Evolutionary conservation across 2,797 vertebrate genomes (phyloP), one percentile per base, ranked within the genome.

Genomic region (Enteromius treurensis): DNA sequence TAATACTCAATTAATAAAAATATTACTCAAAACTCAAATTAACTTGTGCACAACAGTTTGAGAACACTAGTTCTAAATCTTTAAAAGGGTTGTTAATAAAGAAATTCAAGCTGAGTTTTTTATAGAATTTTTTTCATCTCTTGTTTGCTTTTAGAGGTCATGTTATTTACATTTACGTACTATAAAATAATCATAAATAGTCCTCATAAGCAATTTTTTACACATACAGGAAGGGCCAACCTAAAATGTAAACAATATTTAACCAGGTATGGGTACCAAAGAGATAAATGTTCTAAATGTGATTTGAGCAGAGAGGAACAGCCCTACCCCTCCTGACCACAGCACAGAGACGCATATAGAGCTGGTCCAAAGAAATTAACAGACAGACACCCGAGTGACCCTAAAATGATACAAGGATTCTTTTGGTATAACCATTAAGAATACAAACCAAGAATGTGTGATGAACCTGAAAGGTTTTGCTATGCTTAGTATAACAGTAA

Each of bases 221-320:
- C 15, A 75, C 5, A 65, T 19, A 76, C 60, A 58, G 62, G 81
- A 68, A 82, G 17, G 34, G 23, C 34, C 15, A 55, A 77, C 47
- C 81, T 77, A 55, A 76, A 77, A 82, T 82, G 51, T 32, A 82
- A 82, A 77, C 1, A 77, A 60, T 77, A 77, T 82, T 82, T 77
- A 55, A 69, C 64, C 34, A 45, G n/a, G 6, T 71, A 37, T 34
- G 8, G 23, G 32, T 55, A n/a, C 17, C 60, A 32, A 82, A 82
- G 32, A 75, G 23, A 76, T 29, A 55, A 5, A 42, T 7, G 0
- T 29, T 78, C 60, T 49, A 58, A 65, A 37, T 65, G 58, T 64
- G 58, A 51, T 81, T 75, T 17, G 42, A 40, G 42, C 45, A 65
- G 58, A 3, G 21, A n/a, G 60, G n/a, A 40, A 60, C 42, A 11